Percentiles rank a stretch among this genome's conserved stretches.
phyloP scores from a whole-genome alignment of 2,797 vertebrate genomes.

The Darevskia mixta region DNA sequence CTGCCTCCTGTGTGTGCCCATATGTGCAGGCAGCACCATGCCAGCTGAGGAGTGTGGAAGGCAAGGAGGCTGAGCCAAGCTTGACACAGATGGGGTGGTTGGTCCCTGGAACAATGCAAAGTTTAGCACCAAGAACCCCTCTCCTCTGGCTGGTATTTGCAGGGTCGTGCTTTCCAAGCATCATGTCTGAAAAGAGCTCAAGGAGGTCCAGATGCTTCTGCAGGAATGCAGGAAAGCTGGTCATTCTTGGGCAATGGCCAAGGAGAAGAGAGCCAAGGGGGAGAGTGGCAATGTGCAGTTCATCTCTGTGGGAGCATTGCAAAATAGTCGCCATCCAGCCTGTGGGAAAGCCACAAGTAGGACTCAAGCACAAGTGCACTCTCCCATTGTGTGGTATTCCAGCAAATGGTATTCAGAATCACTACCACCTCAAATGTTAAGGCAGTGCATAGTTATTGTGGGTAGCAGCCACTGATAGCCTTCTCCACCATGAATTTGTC shows the following conservation, averaged over 20 bases:
- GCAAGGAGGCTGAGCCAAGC: slow-evolving; percentile 47
- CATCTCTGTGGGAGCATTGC: too few relatives aligned
- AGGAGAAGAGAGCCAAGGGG: background rate
- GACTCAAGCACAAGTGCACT: too few relatives aligned
- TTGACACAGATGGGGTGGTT: slow-evolving; percentile 45
- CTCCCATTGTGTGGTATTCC: too few relatives aligned
- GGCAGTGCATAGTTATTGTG: too few relatives aligned
- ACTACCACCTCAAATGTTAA: too few relatives aligned
- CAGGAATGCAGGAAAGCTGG: fast-evolving
- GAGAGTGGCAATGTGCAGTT: too few relatives aligned
- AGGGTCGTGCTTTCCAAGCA: slow-evolving; percentile 20
- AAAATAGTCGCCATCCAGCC: too few relatives aligned
- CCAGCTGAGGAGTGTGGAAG: background rate
- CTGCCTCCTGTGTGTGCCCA: slow-evolving; percentile 41
- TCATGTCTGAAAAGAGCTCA: background rate
- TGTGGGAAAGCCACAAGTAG: too few relatives aligned
- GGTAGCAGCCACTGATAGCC: too few relatives aligned
- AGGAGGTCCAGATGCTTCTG: background rate
- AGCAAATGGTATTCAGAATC: too few relatives aligned
- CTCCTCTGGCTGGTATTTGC: slow-evolving; percentile 38
- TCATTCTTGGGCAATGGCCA: background rate
- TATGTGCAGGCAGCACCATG: slow-evolving; percentile 51
- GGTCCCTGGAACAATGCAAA: slow-evolving; percentile 46
- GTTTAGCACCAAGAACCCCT: slow-evolving; percentile 47
- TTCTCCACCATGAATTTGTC: too few relatives aligned